Base-by-base conservation (phyloP, 2,888 invertebrate genomes). In the Apoda limacodes region DNA sequence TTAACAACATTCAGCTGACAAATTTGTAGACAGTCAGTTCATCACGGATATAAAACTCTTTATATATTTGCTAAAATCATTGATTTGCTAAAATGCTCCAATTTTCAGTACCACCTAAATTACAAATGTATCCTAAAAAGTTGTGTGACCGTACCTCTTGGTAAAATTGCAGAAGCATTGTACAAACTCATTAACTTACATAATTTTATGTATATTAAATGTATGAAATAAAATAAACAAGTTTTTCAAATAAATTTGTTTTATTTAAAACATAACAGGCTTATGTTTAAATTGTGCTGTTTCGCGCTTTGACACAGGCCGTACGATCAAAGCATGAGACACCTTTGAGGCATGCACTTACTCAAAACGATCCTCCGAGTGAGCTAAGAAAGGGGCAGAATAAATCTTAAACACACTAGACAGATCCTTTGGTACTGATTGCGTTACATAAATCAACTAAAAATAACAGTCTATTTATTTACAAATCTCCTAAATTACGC, bases 391-490 rank as follows among this genome's bases (percentile, higher is more conserved):
- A 72, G 69, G 68, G 71, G 34, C 36, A 39, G 45, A 70, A 59
- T 58, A 75, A 68, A 60, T 63, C 60, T 42, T 41, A 30, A 5
- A 45, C 40, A 38, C 46, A 46, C 58, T 52, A 42, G 44, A 36
- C 50, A 63, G 63, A 65, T 62, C 57, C 60, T 64, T 68, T 60
- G 60, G 64, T 53, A 57, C 50, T 47, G 42, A 52, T 49, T 51
- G 35, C 33, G 40, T 48, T 52, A 60, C 51, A 48, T 54, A 60
- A 55, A 55, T 54, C 40, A 52, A 55, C 55, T 61, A 60, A 69
- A 58, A 57, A 56, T 68, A 72, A 70, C 60, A 71, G 63, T 72
- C 66, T 56, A 55, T 46, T 33, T 67, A 71, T 71, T 58, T 69
- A 70, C 63, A 66, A 50, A 35, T 17, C 17, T 6, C 7, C 7